Percentiles rank a stretch among this genome's conserved stretches.
Conservation (phyloP, 2,797 vertebrate genomes). For the Falco columbarius region DNA sequence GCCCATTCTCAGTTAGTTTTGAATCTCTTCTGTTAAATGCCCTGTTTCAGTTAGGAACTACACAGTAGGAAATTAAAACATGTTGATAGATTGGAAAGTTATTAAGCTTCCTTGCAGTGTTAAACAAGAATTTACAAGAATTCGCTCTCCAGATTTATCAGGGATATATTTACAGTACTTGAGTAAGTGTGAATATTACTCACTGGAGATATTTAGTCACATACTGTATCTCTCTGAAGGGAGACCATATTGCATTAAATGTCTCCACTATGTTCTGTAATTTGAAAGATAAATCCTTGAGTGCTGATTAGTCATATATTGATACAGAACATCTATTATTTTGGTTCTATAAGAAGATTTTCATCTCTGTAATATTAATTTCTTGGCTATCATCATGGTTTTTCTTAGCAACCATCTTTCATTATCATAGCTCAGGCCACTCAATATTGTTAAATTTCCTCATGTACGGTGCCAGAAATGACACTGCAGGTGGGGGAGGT, state of each 20-base stretch:
- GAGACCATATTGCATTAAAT: slow-evolving; percentile 73
- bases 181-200: slow-evolving; percentile 74
- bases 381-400: slow-evolving; percentile 55
- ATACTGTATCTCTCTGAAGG: slow-evolving; percentile 61
- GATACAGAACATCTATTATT: slow-evolving; percentile 72
- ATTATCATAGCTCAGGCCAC: slow-evolving; percentile 56
- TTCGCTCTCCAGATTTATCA: slow-evolving; percentile 66
- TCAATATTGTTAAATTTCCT: slow-evolving; percentile 52
- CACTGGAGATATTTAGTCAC: slow-evolving; percentile 70
- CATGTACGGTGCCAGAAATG: slow-evolving; percentile 52
- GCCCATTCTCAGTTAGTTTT: neutral
- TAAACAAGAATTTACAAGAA: slow-evolving; percentile 73
- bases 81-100: slow-evolving; percentile 72
- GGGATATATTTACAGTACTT: slow-evolving; percentile 70
- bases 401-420: slow-evolving; percentile 63
- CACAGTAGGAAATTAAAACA: slow-evolving; percentile 68
- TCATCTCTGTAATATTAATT: slow-evolving; percentile 63
- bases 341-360: slow-evolving; percentile 57
- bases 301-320: slow-evolving; percentile 70
- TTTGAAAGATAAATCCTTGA: slow-evolving; percentile 70
- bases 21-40: slow-evolving; percentile 26
- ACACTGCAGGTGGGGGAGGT: slow-evolving; percentile 60
- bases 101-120: slow-evolving; percentile 66
- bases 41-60: neutral
- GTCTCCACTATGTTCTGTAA: slow-evolving; percentile 64